phyloP scores from a whole-genome alignment of 2,888 invertebrate species.

The Callyntrura sp. region DNA sequence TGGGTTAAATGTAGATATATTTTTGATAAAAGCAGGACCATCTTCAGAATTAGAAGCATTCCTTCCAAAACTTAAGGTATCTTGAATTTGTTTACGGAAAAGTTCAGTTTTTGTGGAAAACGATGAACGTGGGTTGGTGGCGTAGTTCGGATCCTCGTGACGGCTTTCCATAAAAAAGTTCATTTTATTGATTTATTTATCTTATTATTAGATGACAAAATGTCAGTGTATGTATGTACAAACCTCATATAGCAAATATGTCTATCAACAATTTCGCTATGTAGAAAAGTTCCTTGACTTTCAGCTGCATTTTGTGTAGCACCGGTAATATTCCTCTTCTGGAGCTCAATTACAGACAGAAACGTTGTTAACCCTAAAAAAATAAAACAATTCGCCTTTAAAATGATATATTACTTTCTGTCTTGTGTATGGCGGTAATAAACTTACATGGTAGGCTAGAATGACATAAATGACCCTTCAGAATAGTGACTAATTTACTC shows the following conservation, averaged over 20 bases:
- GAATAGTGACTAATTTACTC: constrained; percentile 8
- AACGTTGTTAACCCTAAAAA: constrained; percentile 65
- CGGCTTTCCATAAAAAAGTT: too few species aligned
- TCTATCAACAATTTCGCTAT: constrained; percentile 74
- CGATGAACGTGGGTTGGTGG: constrained; percentile 49
- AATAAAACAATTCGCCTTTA: neutral
- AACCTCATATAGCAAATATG: constrained; percentile 73
- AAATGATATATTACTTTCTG: neutral
- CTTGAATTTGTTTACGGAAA: constrained; percentile 67
- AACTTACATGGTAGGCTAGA: constrained; percentile 66
- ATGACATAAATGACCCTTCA: constrained; percentile 67
- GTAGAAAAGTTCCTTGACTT: constrained; percentile 64
- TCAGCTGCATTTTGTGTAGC: constrained; percentile 54
- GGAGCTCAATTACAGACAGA: constrained; percentile 48
- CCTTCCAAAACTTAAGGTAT: constrained; percentile 63
- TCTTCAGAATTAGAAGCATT: constrained; percentile 7
- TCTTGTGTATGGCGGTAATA: neutral
- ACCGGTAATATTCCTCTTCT: constrained; percentile 42
- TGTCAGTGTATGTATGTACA: too few species aligned
- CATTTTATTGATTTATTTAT: too few species aligned
- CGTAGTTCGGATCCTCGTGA: constrained; percentile 48
- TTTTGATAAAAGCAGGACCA: constrained; percentile 39
- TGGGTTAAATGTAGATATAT: constrained; percentile 67
- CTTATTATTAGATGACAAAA: too few species aligned
- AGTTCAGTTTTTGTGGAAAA: constrained; percentile 66